Conservation (phyloP, 2,888 invertebrate species). For the Geophilus truncorum region DNA sequence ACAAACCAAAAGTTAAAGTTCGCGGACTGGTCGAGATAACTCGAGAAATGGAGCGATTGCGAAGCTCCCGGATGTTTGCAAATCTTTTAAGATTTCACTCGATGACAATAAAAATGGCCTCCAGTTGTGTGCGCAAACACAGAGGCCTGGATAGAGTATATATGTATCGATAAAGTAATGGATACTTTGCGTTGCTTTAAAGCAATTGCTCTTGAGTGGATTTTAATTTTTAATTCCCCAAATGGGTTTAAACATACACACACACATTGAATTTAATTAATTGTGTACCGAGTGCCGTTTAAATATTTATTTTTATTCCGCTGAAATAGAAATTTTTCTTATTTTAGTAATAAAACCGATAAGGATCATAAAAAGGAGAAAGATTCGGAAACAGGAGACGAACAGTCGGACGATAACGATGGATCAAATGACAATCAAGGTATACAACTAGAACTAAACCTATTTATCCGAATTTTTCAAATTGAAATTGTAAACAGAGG, state of each 20-base stretch:
- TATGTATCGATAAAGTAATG: too few relatives aligned
- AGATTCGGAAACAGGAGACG: conserved; percentile 40
- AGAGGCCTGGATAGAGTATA: too few relatives aligned
- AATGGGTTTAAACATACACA: not conserved
- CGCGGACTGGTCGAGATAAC: too few relatives aligned
- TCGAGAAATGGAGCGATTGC: too few relatives aligned
- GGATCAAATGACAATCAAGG: conserved; percentile 37
- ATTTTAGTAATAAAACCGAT: conserved; percentile 41
- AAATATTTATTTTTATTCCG: not conserved
- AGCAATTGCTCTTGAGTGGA: not conserved
- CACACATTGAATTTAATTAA: not conserved
- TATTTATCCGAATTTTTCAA: not conserved
- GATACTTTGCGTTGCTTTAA: not conserved
- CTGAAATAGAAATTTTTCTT: not conserved
- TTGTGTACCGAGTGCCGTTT: not conserved
- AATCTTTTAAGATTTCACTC: too few relatives aligned
- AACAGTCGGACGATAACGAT: conserved; percentile 36
- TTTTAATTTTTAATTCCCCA: not conserved
- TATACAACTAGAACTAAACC: not conserved
- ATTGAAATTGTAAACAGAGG: not conserved
- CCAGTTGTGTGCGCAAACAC: too few relatives aligned
- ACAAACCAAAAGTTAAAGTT: too few relatives aligned
- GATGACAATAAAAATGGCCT: too few relatives aligned
- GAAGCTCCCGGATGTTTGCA: too few relatives aligned
- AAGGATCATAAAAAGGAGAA: conserved; percentile 41